Conservation (phyloP, 37 sponge, comb jelly and placozoan genomes). For the Halichondria panicea region DNA sequence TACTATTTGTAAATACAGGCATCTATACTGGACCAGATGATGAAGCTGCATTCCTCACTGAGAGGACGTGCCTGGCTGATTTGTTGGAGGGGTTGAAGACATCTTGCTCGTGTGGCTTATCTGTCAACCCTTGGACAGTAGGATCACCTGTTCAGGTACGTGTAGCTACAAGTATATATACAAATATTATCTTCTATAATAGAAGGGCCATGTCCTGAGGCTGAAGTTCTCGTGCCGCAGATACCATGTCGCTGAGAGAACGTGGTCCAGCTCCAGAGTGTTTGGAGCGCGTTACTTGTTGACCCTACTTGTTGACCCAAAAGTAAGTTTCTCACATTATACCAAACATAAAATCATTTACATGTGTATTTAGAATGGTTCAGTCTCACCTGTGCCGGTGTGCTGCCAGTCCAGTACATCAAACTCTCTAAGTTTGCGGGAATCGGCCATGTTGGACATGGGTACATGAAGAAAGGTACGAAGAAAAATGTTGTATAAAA, state of each 20-base stretch:
- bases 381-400: background rate
- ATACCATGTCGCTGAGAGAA: background rate
- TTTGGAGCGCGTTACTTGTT: background rate
- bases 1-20: too few species aligned
- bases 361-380: background rate
- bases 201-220: background rate
- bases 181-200: background rate
- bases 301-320: too few species aligned
- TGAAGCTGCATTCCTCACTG: too few species aligned
- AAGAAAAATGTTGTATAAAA: background rate
- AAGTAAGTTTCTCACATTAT: background rate
- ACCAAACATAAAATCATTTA: background rate
- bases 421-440: conserved; percentile 2
- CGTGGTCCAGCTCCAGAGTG: background rate
- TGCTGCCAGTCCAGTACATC: conserved; percentile 2
- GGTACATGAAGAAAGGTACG: conserved; percentile 6
- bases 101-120: background rate
- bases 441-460: background rate
- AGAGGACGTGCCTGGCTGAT: background rate
- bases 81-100: background rate
- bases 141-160: background rate
- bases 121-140: background rate
- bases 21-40: too few species aligned
- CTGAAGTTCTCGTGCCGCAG: background rate
- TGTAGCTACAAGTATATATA: background rate